A percentile compares a stretch with the other conserved stretches of the same genome.
Evolutionary conservation across 2,797 vertebrate species (phyloP).

Genomic region (Syncerus caffer): DNA sequence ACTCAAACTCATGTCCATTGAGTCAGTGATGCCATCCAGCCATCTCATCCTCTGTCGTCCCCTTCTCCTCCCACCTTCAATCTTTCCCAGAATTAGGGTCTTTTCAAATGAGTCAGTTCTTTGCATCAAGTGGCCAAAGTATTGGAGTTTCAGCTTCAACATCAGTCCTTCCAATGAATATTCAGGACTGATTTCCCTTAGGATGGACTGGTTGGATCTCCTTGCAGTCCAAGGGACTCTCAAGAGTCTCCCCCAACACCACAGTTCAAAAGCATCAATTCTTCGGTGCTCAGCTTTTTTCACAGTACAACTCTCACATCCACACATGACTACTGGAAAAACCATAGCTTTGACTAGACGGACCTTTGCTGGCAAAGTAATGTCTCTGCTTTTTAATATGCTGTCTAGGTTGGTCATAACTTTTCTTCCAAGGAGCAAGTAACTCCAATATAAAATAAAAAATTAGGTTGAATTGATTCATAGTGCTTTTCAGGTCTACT

Average conservation of each 20-base stretch:
- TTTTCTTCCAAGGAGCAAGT: background rate
- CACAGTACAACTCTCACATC: background rate
- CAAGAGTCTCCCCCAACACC: background rate
- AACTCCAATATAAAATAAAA: background rate
- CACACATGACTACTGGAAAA: background rate
- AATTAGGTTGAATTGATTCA: background rate
- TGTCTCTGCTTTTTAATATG: background rate
- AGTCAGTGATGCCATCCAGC: background rate
- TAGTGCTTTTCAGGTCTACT: background rate
- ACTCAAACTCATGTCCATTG: background rate
- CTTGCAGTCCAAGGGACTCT: background rate
- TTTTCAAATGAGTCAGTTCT: background rate
- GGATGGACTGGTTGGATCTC: background rate
- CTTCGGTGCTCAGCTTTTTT: background rate
- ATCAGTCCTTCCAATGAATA: background rate
- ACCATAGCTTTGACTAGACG: background rate
- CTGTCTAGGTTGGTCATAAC: background rate
- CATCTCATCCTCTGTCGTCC: background rate
- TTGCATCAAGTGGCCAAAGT: background rate
- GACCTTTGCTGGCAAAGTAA: background rate
- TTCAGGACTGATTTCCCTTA: background rate
- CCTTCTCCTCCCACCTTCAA: background rate
- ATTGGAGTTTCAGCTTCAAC: background rate
- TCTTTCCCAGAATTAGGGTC: background rate
- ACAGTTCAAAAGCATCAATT: background rate